Base-by-base conservation (phyloP, 2,888 invertebrate genomes). In the Leptopilina syphax region DNA sequence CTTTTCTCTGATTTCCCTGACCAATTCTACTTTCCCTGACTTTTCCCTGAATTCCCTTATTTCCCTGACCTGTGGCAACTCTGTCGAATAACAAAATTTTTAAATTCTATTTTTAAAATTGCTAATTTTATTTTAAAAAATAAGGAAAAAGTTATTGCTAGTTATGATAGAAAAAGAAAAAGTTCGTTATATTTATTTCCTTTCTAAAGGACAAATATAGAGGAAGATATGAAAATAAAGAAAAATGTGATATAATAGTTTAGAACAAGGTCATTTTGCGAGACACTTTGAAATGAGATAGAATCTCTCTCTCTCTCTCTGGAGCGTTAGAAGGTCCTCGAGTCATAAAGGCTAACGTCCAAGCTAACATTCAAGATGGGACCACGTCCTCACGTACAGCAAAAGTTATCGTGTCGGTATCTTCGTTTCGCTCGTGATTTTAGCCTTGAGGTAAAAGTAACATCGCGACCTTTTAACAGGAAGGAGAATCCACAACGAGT, bases 371-470 rank as follows among this genome's bases (percentile, higher is more conserved):
- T n/a, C 65, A 27, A 73, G 70, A 57, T 65, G 77, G 76, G 13
- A 54, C 12, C 18, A 79, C 79, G 77, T 63, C 57, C 70, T 77
- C 65, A 44, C 44, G 73, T 73, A 34, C 27, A 79, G 79, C 73
- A 78, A 81, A 68, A 79, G 85, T 84, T 87, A 87, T 87, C 87
- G 81, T 80, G 79, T 34, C 34, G 34, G 34, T 83, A 86, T 83
- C 82, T 85, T 79, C 81, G 44, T 44, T 8, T 78, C 77, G 81
- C 81, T 85, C 86, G 85, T 86, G 87, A 87, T 84, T 82, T 82
- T 78, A 80, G 79, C 80, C 80, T 76, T 79, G 57, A 82, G 77
- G 44, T 81, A 87, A 87, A 87, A 86, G 84, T 84, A 79, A 44
- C 80, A 57, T n/a, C 66, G 81, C 76, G 81, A 82, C 82, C 78